These are phyloP conservation scores for Egretta garzetta DNA, from an alignment of 2,113 vertebrate species.

Conservation along the genomic window DNA sequence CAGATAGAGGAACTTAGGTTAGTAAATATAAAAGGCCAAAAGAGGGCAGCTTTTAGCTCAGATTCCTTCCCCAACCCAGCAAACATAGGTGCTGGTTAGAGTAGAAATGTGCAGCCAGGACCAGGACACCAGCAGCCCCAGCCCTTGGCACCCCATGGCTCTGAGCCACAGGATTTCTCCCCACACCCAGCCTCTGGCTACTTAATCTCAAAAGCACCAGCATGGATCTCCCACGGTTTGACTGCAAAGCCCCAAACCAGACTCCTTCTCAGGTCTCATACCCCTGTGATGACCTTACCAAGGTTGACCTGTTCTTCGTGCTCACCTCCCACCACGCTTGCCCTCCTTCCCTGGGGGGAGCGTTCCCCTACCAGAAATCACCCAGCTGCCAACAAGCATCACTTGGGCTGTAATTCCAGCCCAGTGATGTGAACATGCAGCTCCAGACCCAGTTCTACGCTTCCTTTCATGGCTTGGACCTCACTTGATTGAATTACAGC, in stretches of 20 bases:
- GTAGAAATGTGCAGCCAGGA: not conserved
- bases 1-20: not conserved
- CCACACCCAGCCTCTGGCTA: not conserved
- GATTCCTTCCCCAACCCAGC: not conserved
- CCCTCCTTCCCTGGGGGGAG: not conserved
- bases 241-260: not conserved
- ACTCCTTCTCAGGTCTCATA: no score
- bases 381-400: not conserved
- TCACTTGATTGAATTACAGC: not conserved
- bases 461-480: not conserved
- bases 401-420: not conserved
- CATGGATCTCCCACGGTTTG: not conserved
- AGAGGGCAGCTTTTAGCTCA: not conserved
- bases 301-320: rapidly evolving
- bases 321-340: not conserved
- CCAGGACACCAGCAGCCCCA: not conserved
- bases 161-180: not conserved
- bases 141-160: not conserved
- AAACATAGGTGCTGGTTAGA: not conserved
- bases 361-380: not conserved
- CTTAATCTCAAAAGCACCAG: not conserved
- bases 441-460: not conserved
- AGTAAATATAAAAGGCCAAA: not conserved
- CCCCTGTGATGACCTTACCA: not conserved
- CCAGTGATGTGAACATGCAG: not conserved